A percentile compares a stretch with the other conserved stretches of the same genome.
phyloP scores from a whole-genome alignment of 1,140 invertebrate genomes.

The Plodia interpunctella region DNA sequence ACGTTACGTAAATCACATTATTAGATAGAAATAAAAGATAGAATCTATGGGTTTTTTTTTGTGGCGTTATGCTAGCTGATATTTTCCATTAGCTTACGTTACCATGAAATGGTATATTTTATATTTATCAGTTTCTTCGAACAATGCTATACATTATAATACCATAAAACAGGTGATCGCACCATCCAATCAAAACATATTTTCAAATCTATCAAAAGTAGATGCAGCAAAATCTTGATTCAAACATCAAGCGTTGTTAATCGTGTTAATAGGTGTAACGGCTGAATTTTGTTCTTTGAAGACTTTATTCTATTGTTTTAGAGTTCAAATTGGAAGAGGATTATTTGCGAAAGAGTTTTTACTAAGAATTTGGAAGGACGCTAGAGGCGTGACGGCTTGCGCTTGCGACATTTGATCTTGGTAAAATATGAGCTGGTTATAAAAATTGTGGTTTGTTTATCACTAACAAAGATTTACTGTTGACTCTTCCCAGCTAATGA shows the following conservation, averaged over 20 bases:
- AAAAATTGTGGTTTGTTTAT: background rate
- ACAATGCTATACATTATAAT: too few relatives aligned
- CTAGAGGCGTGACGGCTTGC: constrained; percentile 32
- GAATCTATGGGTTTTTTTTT: too few relatives aligned
- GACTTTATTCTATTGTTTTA: constrained; percentile 12
- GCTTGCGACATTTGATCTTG: constrained; percentile 24
- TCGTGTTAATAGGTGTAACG: constrained; percentile 36
- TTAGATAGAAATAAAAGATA: too few relatives aligned
- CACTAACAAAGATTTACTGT: background rate
- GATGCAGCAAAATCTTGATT: constrained; percentile 17
- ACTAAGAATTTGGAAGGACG: constrained; percentile 39
- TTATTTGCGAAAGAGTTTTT: constrained; percentile 25
- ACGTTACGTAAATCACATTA: too few relatives aligned
- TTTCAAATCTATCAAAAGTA: background rate
- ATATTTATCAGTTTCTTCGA: too few relatives aligned
- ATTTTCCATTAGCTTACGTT: too few relatives aligned
- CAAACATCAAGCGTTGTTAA: constrained; percentile 28
- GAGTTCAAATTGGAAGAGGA: constrained; percentile 15
- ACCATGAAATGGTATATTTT: too few relatives aligned
- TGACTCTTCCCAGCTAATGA: too few relatives aligned
- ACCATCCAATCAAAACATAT: background rate
- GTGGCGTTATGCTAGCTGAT: too few relatives aligned
- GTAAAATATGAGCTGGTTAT: constrained; percentile 7
- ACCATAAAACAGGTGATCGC: background rate
- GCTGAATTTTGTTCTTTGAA: background rate